Evolutionary conservation across 2,797 vertebrate genomes (phyloP).

Genomic region (Neoniphon sammara): DNA sequence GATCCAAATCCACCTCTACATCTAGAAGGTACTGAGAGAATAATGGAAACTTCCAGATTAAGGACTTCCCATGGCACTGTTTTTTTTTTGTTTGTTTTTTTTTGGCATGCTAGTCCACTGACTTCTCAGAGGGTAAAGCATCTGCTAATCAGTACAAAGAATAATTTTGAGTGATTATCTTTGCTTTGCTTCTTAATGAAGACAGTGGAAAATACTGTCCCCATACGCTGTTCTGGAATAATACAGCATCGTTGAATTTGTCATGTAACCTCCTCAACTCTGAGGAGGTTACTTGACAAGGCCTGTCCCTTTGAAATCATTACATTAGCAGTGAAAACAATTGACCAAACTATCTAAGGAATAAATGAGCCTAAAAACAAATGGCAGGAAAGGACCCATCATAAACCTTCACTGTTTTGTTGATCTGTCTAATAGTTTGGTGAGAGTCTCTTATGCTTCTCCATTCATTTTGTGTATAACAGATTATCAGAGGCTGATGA

Average conservation of each 20-base stretch:
- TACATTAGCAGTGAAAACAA: no score
- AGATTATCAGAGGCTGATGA: constrained; percentile 99
- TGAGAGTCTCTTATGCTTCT: not conserved
- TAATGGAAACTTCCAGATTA: not conserved
- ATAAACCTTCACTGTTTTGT: not conserved
- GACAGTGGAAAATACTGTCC: no score
- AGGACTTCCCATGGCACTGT: not conserved
- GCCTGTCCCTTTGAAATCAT: no score
- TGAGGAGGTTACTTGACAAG: no score
- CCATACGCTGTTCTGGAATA: no score
- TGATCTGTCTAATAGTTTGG: no score
- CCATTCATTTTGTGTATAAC: constrained; percentile 44
- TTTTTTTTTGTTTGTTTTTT: no score
- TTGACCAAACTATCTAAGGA: not conserved
- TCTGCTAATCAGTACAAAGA: not conserved
- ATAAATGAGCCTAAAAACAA: not conserved
- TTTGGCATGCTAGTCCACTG: not conserved
- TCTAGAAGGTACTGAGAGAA: not conserved
- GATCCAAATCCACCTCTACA: not conserved
- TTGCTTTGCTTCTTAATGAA: not conserved
- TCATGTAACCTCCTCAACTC: not conserved
- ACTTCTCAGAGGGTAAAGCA: not conserved
- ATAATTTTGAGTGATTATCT: not conserved
- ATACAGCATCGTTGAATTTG: not conserved
- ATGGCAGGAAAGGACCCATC: not conserved